Percentiles rank a stretch among this genome's conserved stretches.
These are phyloP conservation scores for Synergus gifuensis DNA, from an alignment of 2,888 invertebrate species.

Conservation along the genomic window DNA sequence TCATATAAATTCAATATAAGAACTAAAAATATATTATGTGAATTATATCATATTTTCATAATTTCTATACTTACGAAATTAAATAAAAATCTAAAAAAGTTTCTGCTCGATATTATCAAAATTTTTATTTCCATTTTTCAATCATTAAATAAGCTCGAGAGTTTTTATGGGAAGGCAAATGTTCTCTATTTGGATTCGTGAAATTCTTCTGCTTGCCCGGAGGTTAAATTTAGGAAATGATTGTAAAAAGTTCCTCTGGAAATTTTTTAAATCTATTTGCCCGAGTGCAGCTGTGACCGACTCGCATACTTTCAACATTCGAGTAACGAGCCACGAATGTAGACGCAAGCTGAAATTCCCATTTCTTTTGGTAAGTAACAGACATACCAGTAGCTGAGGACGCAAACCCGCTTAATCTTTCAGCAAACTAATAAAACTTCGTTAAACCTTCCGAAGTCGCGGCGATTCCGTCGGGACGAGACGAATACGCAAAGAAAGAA, in stretches of 20 bases:
- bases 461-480: constrained; percentile 51
- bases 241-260: constrained; percentile 13
- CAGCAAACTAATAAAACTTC: constrained; percentile 70
- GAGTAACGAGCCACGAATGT: constrained; percentile 46
- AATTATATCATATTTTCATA: not conserved
- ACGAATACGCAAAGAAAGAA: constrained; percentile 12
- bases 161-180: not conserved
- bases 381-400: constrained; percentile 46
- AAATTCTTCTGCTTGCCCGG: not conserved
- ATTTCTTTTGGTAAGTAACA: constrained; percentile 54
- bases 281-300: constrained; percentile 23
- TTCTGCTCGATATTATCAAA: not conserved
- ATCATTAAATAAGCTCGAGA: not conserved
- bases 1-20: not conserved
- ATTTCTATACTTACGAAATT: not conserved
- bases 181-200: not conserved
- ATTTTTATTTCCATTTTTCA: not conserved
- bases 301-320: constrained; percentile 24
- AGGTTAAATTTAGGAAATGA: constrained; percentile 28
- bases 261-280: constrained; percentile 28
- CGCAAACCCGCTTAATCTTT: constrained; percentile 65
- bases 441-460: constrained; percentile 62
- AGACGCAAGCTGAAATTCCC: constrained; percentile 51
- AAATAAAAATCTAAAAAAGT: not conserved
- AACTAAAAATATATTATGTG: not conserved